Conservation (phyloP, 2,113 vertebrate genomes). For the Grantiella picta region DNA sequence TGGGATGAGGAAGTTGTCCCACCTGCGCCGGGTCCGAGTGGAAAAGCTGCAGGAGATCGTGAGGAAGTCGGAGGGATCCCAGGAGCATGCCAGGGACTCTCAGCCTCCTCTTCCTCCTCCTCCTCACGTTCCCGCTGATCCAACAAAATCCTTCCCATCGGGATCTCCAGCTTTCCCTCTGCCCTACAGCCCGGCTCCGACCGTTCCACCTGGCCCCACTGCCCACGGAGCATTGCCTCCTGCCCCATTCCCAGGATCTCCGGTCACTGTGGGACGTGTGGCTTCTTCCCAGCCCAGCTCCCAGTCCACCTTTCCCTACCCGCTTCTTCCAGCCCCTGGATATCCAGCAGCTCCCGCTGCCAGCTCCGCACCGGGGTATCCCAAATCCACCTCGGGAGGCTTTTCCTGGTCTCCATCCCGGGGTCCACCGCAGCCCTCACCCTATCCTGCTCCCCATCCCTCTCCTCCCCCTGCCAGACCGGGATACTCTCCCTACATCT, state of each 20-base stretch:
- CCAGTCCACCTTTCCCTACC: conserved; percentile 42
- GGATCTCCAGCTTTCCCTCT: conserved; percentile 51
- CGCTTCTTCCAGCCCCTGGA: background rate
- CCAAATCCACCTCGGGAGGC: background rate
- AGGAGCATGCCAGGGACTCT: background rate
- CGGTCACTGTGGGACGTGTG: fast-evolving
- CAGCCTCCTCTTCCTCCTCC: background rate
- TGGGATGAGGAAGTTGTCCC: conserved; percentile 80
- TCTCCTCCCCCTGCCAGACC: conserved; percentile 17
- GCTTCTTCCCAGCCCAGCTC: conserved; percentile 42
- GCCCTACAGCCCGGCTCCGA: conserved; percentile 64
- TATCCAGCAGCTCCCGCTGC: background rate
- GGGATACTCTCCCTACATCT: conserved; percentile 44
- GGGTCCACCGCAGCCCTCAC: background rate
- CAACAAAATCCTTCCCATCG: background rate
- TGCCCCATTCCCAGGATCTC: conserved; percentile 40
- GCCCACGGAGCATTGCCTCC: conserved; percentile 52
- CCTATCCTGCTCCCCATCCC: background rate
- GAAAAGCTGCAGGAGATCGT: conserved; percentile 93
- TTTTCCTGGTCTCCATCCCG: conserved; percentile 70
- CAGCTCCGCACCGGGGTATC: background rate
- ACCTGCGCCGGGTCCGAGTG: conserved; percentile 83
- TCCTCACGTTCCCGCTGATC: background rate
- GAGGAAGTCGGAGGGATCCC: conserved; percentile 12
- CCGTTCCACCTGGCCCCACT: background rate